Conservation (phyloP, 2,888 invertebrate genomes). For the Petrolisthes manimaculis region DNA sequence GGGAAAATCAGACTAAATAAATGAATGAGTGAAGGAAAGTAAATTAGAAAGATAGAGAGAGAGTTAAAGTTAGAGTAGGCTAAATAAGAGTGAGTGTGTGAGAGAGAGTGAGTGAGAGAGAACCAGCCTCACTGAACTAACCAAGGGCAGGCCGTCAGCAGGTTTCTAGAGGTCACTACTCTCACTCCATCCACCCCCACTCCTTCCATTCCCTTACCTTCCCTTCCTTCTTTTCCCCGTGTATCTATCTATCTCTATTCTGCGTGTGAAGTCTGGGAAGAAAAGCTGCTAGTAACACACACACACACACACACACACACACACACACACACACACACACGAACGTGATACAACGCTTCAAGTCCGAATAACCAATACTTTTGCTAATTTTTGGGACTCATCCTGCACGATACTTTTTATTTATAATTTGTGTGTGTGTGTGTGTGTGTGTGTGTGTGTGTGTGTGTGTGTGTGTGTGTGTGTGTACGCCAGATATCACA, state of each 20-base stretch:
- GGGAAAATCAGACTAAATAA: neutral
- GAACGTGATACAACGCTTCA: too few relatives aligned
- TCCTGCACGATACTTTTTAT: too few relatives aligned
- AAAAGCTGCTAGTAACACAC: neutral
- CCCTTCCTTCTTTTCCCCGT: neutral
- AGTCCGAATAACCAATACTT: too few relatives aligned
- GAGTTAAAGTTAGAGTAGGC: neutral
- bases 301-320: conserved; percentile 22
- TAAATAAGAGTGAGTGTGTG: neutral
- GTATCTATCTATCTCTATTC: too few relatives aligned
- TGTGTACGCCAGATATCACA: neutral
- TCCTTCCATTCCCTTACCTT: neutral
- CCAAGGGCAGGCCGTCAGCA: neutral
- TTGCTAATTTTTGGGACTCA: too few relatives aligned
- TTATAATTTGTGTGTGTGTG: too few relatives aligned
- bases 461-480: neutral
- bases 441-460: neutral
- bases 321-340: conserved; percentile 22
- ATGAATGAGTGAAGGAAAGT: neutral
- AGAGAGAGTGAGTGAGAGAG: neutral
- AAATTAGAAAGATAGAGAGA: neutral
- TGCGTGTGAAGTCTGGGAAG: neutral
- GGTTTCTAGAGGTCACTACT: too few relatives aligned
- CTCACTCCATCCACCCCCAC: neutral
- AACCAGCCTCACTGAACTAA: too few relatives aligned